Base-by-base conservation (phyloP, 2,888 invertebrate species). In the Galerucella nymphaeae region DNA sequence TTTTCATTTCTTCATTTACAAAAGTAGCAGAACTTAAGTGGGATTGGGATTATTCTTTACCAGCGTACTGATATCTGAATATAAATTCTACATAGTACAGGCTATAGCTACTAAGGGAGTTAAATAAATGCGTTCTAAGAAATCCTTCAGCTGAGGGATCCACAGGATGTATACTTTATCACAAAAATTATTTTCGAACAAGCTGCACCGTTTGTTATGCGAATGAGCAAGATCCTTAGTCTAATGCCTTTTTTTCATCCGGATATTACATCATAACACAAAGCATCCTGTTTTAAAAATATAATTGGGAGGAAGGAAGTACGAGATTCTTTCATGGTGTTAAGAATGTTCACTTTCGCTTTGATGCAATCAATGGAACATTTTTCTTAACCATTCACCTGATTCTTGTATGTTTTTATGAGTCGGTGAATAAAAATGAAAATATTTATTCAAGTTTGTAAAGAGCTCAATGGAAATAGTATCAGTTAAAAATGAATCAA, bases 161-260 rank as follows among this genome's bases (percentile, higher is more conserved):
- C 23, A 48, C 67, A 59, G 59, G 59, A 67, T 67, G 59, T 45
- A 50, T 20, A 67, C 59, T 67, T 48, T 38, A 41, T 41, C 45
- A 45, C 6, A 38, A 38, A 38, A 38, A 38, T 45, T 67, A 41
- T 18, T 30, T 67, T 45, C 23, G 10, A 20, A 59, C 66, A 55
- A 45, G 59, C 45, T 67, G 30, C 45, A 61, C 58, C 58, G 61
- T 59, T 67, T 67, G 68, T 61, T 68, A 68, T 68, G 68, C 61
- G 41, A 61, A 61, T 61, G 16, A 61, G 13, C 4, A 18, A 2
- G 61, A 9, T 61, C 59, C 38, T 61, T 61, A 61, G 41, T 61
- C 61, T 61, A 16, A 41, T 61, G 41, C 41, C 10, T 61, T 61
- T 61, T 59, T 61, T 61, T 16, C 16, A 11, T 50, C 61, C 61